Evolutionary conservation across 2,888 invertebrate species (phyloP), one percentile per base, ranked within the genome.

Genomic region (Cantharis flavilabris): DNA sequence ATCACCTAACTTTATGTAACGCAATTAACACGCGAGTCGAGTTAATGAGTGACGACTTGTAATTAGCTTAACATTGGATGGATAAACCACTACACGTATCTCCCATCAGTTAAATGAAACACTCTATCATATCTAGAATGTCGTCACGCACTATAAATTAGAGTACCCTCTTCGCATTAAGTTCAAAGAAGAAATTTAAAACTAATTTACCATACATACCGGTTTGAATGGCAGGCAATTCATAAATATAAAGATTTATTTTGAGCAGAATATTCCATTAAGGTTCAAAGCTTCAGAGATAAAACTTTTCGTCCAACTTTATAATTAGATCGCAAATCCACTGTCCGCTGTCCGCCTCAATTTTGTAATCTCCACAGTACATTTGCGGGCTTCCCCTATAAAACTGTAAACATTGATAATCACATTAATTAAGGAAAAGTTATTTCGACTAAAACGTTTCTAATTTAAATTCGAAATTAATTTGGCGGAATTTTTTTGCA

Each of bases 41-140:
- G 87, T 86, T 87, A 87, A 88, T 87, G 86, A 87, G 86, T 84
- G 87, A 86, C 86, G 87, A 87, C 86, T 86, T 81, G 81, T 88
- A 88, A 88, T 88, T 87, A 85, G 86, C 85, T 88, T 87, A 86
- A 84, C 85, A 83, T 84, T 83, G 83, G 85, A 86, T 87, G 87
- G 86, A 86, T 87, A 85, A 84, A 81, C 83, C 84, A 83, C 83
- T 83, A 85, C 84, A 84, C 81, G 84, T 82, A 84, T 84, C 84
- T 83, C 80, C 80, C 84, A 82, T 83, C 83, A 80, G 79, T 80
- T 82, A 84, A 84, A 81, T 80, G 80, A 81, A 83, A 84, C 84
- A 84, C 77, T 75, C 80, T 80, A 81, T 82, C 82, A 83, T 79
- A 81, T 77, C 78, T 77, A 79, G 49, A 49, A 49, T 49, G 49